Percentiles rank a stretch among this genome's conserved stretches.
Evolutionary conservation across 53 echinoderm and acorn worm genomes (phyloP).

Genomic region (Apostichopus leukothele): DNA sequence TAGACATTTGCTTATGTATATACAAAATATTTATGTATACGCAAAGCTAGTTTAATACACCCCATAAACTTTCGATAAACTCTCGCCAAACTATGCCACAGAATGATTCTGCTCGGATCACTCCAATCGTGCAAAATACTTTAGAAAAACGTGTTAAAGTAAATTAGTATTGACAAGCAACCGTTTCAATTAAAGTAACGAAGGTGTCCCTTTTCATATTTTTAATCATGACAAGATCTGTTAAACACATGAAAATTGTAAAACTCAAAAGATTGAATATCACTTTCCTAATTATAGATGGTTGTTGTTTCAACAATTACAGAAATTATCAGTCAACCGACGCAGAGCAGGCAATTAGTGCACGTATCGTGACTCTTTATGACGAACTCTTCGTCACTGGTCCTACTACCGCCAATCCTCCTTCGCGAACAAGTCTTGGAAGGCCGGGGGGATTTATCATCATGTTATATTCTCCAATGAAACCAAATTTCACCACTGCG

Average conservation of each 20-base stretch:
- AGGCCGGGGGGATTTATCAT: conserved; percentile 43
- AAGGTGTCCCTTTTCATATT: conserved; percentile 30
- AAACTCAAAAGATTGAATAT: conserved; percentile 40
- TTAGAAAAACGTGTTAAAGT: conserved; percentile 16
- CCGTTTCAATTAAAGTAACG: conserved; percentile 19
- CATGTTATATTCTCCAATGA: conserved; percentile 28
- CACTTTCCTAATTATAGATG: conserved; percentile 32
- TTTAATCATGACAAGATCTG: conserved; percentile 44
- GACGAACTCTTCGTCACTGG: conserved; percentile 39
- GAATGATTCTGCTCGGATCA: background rate
- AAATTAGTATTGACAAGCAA: conserved; percentile 37
- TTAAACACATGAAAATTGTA: conserved; percentile 45
- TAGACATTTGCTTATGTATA: background rate
- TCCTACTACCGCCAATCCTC: conserved; percentile 14
- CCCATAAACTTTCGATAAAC: background rate
- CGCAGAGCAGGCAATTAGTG: conserved; percentile 37
- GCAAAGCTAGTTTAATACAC: background rate
- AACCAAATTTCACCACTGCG: conserved; percentile 30
- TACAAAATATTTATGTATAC: background rate
- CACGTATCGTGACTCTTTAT: background rate
- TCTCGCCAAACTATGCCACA: background rate
- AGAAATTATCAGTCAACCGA: conserved; percentile 33
- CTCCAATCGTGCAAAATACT: background rate
- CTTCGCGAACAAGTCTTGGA: background rate
- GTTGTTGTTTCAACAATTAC: conserved; percentile 46